Percentiles rank a stretch among this genome's conserved stretches.
Conservation (phyloP, 2,113 vertebrate species). For the Myiozetetes cayanensis region DNA sequence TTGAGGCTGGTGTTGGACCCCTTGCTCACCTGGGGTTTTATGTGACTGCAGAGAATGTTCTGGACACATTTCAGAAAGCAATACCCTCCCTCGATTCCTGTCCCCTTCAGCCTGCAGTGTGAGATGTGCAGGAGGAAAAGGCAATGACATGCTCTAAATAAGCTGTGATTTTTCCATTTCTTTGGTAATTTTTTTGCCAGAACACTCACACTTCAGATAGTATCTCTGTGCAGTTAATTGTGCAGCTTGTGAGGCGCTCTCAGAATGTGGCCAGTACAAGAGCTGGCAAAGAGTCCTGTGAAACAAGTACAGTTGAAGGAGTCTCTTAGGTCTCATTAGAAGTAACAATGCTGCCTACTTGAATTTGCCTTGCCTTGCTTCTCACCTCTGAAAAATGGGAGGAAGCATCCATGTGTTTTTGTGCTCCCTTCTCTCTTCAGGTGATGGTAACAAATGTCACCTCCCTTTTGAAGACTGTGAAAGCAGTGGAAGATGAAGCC, state of each 20-base stretch:
- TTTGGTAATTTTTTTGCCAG: neutral
- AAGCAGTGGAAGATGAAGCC: constrained; percentile 98
- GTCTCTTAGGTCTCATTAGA: neutral
- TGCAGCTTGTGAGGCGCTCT: neutral
- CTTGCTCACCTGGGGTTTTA: neutral
- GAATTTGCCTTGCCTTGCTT: neutral
- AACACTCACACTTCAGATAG: neutral
- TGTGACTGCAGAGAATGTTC: neutral
- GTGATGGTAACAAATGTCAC: constrained; percentile 99
- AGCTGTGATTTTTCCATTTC: neutral
- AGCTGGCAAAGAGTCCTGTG: neutral
- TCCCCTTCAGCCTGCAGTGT: neutral
- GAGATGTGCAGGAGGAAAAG: neutral
- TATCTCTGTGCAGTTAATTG: neutral
- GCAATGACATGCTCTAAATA: neutral
- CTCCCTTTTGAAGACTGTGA: constrained; percentile 97
- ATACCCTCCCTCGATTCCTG: neutral
- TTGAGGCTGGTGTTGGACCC: neutral
- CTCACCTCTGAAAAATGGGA: neutral
- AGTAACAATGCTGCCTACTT: neutral
- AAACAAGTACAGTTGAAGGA: neutral
- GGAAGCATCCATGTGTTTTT: neutral
- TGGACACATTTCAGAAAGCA: neutral
- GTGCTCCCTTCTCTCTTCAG: constrained; percentile 64
- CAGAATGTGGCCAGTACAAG: neutral